Evolutionary conservation across 2,888 invertebrate genomes (phyloP).

Genomic region (Parasteatoda lunata): DNA sequence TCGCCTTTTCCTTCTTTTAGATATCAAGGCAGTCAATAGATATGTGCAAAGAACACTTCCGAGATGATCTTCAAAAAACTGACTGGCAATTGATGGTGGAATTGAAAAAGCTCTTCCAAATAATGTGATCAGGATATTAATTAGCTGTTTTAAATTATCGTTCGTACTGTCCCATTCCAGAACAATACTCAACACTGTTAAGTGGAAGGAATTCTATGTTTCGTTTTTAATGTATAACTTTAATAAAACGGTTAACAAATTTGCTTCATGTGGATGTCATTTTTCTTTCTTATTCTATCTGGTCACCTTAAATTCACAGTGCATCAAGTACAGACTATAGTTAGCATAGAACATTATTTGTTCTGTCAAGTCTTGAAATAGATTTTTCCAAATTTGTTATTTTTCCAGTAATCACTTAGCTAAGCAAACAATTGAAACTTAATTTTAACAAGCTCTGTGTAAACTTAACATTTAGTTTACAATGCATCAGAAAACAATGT

Average conservation of each 20-base stretch:
- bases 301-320: too few species aligned
- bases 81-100: constrained; percentile 99
- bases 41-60: constrained; percentile 99
- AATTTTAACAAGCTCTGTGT: too few species aligned
- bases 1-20: constrained; percentile 78
- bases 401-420: too few species aligned
- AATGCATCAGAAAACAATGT: too few species aligned
- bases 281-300: neutral
- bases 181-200: neutral
- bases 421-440: too few species aligned
- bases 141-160: constrained; percentile 51
- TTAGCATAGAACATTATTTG: too few species aligned
- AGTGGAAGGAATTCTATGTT: constrained; percentile 14
- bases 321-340: too few species aligned
- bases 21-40: constrained; percentile 98
- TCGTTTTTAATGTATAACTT: constrained; percentile 46
- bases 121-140: constrained; percentile 79
- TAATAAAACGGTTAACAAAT: constrained; percentile 48
- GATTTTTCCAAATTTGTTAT: too few species aligned
- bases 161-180: constrained; percentile 2
- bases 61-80: constrained; percentile 95
- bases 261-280: neutral
- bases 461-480: too few species aligned
- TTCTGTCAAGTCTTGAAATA: too few species aligned
- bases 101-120: constrained; percentile 96